Percentiles rank a stretch among this genome's conserved stretches.
phyloP scores from a whole-genome alignment of 1,140 invertebrate species.

The Nephila pilipes region DNA sequence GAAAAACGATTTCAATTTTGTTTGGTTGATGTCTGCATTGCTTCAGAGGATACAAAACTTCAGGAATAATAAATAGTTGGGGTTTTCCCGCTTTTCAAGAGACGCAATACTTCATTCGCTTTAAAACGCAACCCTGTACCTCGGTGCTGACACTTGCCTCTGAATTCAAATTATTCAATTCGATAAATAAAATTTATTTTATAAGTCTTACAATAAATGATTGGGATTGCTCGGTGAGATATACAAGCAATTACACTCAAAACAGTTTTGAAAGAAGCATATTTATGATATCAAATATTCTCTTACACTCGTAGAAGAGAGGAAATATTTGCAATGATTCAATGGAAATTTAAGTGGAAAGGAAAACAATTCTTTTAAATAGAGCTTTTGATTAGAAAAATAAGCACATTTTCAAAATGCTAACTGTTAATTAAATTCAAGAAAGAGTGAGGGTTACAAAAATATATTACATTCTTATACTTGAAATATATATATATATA shows the following conservation, averaged over 20 bases:
- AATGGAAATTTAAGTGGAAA: too few relatives aligned
- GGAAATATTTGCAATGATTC: too few relatives aligned
- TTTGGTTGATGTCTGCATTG: constrained; percentile 27
- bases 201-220: not conserved
- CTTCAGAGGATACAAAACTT: constrained; percentile 21
- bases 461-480: too few relatives aligned
- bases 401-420: too few relatives aligned
- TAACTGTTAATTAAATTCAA: too few relatives aligned
- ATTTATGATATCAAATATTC: too few relatives aligned
- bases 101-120: not conserved
- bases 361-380: too few relatives aligned
- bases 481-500: too few relatives aligned
- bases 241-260: not conserved
- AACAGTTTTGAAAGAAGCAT: not conserved
- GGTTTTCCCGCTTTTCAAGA: not conserved
- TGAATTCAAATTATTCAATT: not conserved
- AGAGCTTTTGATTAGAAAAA: too few relatives aligned
- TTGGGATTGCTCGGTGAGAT: too few relatives aligned
- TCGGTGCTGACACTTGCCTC: not conserved
- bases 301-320: too few relatives aligned
- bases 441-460: too few relatives aligned
- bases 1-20: constrained; percentile 34
- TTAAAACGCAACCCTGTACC: not conserved
- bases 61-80: not conserved
- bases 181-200: not conserved